Evolutionary conservation across 2,113 vertebrate genomes (phyloP), one percentile per base, ranked within the genome.

Genomic region (Pitta sordida): DNA sequence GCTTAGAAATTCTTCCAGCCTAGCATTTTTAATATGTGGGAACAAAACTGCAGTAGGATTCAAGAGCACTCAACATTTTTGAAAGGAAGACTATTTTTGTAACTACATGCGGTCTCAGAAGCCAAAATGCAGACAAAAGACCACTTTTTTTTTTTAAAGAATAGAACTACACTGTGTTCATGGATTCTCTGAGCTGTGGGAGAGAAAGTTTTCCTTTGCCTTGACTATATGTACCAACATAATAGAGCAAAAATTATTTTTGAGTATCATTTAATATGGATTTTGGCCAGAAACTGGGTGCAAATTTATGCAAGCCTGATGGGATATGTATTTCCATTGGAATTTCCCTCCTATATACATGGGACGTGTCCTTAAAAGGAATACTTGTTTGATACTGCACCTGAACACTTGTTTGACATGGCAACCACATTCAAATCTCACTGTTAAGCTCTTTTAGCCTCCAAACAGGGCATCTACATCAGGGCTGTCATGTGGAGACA

Each of bases 1-100:
- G 52, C 79, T 94, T 86, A 94, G 93, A 90, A 93, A 95, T 86
- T 93, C 88, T 90, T 94, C 71, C 71, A 95, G 90, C 36, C 75
- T 70, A 86, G 88, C 75, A 71, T 74, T 96, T 96, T 94, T 88
- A 90, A 91, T 87, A 94, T 70, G 85, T 91, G 94, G 84, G 85
- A 91, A 90, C 85, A 93, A 24, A n/a, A 91, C 82, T 83, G 68
- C 29, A 79, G 48, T 30, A 76, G 59, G 63, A 91, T 88, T 94
- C 85, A 90, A 94, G 91, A 83, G 79, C 83, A 74, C 79, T 95
- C 85, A 90, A 88, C 55, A 52, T 81, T 95, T 94, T 56, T 88
- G 43, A 93, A 92, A 93, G 41, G n/a, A 90, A 88, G 68, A 49
- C 63, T 68, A 83, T 90, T 96, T 94, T 81, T 78, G 19, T 71